phyloP scores from a whole-genome alignment of 2,888 invertebrate genomes.

The Piscicola geometra region DNA sequence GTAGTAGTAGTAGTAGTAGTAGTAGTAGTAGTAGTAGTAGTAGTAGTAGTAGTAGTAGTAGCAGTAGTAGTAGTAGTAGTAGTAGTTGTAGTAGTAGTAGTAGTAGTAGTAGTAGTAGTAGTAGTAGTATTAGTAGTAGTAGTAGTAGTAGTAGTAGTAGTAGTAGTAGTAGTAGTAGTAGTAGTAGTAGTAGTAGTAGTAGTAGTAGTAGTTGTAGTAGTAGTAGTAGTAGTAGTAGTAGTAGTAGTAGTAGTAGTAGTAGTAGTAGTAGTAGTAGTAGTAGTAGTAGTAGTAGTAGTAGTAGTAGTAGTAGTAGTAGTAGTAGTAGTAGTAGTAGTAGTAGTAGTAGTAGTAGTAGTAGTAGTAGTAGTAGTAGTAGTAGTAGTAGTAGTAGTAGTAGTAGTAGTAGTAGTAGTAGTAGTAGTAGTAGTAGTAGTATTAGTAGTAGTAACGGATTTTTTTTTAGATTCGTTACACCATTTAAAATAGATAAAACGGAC shows the following conservation, averaged over 20 bases:
- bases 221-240: constrained; percentile 17
- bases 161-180: no score
- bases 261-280: constrained; percentile 16
- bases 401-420: constrained; percentile 13
- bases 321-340: constrained; percentile 15
- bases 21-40: background rate
- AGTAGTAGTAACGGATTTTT: constrained; percentile 6
- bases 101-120: no score
- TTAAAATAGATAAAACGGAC: no score
- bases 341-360: constrained; percentile 13
- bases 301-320: constrained; percentile 5
- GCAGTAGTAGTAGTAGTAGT: no score
- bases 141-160: no score
- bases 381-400: background rate
- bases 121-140: no score
- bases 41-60: no score
- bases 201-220: constrained; percentile 16
- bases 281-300: background rate
- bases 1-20: constrained; percentile 1
- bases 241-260: background rate
- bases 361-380: constrained; percentile 21
- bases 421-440: background rate
- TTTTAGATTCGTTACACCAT: no score
- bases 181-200: constrained; percentile 14
- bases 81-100: no score